These are phyloP conservation scores for Nymphalis polychloros DNA, from an alignment of 2,888 invertebrate species.

Conservation along the genomic window DNA sequence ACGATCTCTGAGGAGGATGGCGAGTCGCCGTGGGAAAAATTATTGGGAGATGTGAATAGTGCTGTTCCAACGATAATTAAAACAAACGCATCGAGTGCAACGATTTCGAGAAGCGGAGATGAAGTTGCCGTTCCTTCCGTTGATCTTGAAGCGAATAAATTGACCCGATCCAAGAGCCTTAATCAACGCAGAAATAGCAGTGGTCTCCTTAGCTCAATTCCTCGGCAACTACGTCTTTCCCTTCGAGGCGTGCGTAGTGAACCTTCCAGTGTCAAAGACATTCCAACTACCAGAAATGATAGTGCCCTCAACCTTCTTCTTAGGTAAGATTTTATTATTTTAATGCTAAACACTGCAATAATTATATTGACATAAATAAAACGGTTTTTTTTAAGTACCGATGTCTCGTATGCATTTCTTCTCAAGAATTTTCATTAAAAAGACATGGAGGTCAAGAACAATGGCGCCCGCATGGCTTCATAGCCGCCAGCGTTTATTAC, in stretches of 20 bases:
- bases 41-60: constrained; percentile 72
- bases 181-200: constrained; percentile 77
- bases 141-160: constrained; percentile 67
- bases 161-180: constrained; percentile 75
- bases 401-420: constrained; percentile 37
- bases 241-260: constrained; percentile 77
- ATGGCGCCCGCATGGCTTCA: constrained; percentile 59
- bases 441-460: constrained; percentile 59
- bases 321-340: constrained; percentile 60
- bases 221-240: constrained; percentile 76
- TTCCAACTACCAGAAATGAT: constrained; percentile 75
- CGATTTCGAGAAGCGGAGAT: constrained; percentile 60
- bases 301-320: constrained; percentile 77
- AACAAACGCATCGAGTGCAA: constrained; percentile 72
- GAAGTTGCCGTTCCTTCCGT: constrained; percentile 61
- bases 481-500: constrained; percentile 54
- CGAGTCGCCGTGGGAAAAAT: constrained; percentile 76
- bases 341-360: constrained; percentile 14
- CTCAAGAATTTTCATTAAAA: constrained; percentile 58
- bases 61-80: constrained; percentile 75
- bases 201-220: constrained; percentile 79
- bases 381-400: constrained; percentile 17
- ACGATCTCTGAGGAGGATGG: constrained; percentile 78
- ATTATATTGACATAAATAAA: not conserved
- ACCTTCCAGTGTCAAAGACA: constrained; percentile 76